Evolutionary conservation across 2,113 vertebrate species (phyloP).

Genomic region (Laterallus jamaicensis): DNA sequence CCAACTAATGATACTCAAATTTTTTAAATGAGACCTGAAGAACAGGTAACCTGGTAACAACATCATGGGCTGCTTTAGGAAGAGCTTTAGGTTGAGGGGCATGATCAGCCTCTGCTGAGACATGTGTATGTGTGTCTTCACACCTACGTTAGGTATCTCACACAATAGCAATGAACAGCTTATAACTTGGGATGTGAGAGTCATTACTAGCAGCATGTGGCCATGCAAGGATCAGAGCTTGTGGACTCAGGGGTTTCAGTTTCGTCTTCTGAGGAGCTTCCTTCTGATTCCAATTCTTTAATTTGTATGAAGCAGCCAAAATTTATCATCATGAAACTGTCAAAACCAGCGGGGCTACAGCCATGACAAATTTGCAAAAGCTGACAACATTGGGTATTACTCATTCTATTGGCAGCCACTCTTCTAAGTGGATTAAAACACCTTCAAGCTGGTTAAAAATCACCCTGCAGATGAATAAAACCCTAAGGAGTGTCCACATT

Average conservation of each 20-base stretch:
- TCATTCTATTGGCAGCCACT: background rate
- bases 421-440: background rate
- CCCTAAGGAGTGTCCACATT: background rate
- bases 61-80: background rate
- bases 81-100: background rate
- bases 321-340: background rate
- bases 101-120: background rate
- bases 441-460: background rate
- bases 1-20: background rate
- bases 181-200: background rate
- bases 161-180: background rate
- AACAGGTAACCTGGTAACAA: background rate
- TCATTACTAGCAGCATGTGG: fast-evolving
- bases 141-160: background rate
- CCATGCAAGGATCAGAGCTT: background rate
- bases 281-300: background rate
- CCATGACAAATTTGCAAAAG: background rate
- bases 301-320: background rate
- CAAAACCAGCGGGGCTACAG: background rate
- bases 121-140: fast-evolving
- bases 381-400: background rate
- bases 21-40: background rate
- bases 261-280: background rate
- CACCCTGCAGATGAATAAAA: background rate
- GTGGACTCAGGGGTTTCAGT: background rate